phyloP scores from a whole-genome alignment of 2,888 invertebrate species.

The Masnerella sp. region DNA sequence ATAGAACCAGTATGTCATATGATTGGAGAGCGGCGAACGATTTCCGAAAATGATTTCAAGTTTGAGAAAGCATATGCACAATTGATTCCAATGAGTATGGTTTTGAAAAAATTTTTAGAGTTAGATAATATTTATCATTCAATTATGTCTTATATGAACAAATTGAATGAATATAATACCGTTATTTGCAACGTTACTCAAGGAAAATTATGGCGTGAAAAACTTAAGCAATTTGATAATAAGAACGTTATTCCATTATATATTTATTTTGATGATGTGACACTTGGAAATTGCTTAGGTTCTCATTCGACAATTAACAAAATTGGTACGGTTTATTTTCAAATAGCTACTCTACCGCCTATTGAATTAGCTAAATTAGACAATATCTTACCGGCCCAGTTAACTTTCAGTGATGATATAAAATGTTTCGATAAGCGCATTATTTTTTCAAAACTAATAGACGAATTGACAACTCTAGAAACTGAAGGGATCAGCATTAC shows the following conservation, averaged over 20 bases:
- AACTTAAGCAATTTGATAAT: background rate
- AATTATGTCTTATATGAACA: conserved; percentile 11
- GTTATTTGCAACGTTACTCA: conserved; percentile 10
- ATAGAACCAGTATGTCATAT: conserved; percentile 10
- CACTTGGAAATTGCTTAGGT: conserved; percentile 12
- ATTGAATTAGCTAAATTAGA: conserved; percentile 20
- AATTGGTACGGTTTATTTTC: conserved; percentile 26
- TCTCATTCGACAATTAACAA: conserved; percentile 35
- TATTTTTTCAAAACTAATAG: conserved; percentile 16
- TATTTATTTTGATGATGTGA: conserved; percentile 16
- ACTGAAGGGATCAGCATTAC: conserved; percentile 13
- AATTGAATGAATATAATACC: background rate
- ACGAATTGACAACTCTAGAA: conserved; percentile 18
- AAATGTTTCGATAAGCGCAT: conserved; percentile 14
- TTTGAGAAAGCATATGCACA: conserved; percentile 12
- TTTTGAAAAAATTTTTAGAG: conserved; percentile 39
- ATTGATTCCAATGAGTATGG: conserved; percentile 16
- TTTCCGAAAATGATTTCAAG: background rate
- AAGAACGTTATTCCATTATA: conserved; percentile 10
- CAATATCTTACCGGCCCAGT: conserved; percentile 29
- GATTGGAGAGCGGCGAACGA: background rate
- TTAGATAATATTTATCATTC: conserved; percentile 4
- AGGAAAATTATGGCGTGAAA: conserved; percentile 6
- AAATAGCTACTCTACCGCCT: conserved; percentile 18
- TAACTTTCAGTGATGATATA: conserved; percentile 14